These are phyloP conservation scores for Osedax frankpressi DNA, from an alignment of 2,888 invertebrate species.

Conservation along the genomic window DNA sequence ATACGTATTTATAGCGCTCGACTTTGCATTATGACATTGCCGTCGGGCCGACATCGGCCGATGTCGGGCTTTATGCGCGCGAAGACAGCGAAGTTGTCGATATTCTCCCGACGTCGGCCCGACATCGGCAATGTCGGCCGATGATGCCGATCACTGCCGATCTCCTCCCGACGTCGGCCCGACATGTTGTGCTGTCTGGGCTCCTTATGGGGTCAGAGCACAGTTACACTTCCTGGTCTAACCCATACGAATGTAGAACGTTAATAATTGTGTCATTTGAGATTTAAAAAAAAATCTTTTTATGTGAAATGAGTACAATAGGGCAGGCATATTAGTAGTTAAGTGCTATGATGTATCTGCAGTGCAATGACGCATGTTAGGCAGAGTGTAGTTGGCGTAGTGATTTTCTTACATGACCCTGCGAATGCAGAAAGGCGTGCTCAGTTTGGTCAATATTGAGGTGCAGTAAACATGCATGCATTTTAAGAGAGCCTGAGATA, in stretches of 20 bases:
- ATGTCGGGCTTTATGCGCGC: not conserved
- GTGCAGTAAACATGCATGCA: not conserved
- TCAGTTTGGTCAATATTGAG: not conserved
- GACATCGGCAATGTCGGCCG: slow-evolving; percentile 1
- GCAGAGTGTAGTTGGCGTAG: no score
- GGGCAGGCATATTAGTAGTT: no score
- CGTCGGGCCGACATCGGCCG: not conserved
- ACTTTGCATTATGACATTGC: not conserved
- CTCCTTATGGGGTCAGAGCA: no score
- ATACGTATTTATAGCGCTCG: not conserved
- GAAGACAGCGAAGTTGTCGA: not conserved
- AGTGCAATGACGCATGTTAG: no score
- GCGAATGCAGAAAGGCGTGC: no score
- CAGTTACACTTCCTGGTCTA: no score
- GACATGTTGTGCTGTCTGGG: not conserved
- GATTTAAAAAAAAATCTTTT: no score
- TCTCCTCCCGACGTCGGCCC: not conserved
- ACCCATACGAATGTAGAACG: no score
- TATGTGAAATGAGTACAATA: no score
- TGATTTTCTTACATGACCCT: no score
- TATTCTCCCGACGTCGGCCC: not conserved
- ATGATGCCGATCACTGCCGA: slow-evolving; percentile 8
- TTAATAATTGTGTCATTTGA: no score
- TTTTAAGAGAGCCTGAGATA: not conserved
- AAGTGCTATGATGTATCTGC: no score